phyloP scores from a whole-genome alignment of 2,888 invertebrate genomes.

The Dastarcus helophoroides region DNA sequence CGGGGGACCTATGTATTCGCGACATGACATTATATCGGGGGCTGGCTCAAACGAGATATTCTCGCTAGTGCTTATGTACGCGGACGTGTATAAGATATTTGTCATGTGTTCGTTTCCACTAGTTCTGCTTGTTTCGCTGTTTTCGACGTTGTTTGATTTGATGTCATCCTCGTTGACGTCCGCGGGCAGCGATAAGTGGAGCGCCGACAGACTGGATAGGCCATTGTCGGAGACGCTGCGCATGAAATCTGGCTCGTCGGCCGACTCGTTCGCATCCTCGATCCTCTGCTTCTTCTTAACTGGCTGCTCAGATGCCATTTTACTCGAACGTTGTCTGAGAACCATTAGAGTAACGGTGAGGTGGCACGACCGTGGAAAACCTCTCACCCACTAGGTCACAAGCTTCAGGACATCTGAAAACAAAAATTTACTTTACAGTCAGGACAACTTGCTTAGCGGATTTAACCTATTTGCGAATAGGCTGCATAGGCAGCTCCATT shows the following conservation, averaged over 20 bases:
- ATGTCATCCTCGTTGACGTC: conserved; percentile 31
- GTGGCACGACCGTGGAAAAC: too few relatives aligned
- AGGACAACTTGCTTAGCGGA: too few relatives aligned
- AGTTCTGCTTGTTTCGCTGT: conserved; percentile 13
- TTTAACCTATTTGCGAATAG: too few relatives aligned
- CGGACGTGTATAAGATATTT: conserved; percentile 12
- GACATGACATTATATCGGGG: conserved; percentile 26
- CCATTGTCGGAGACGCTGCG: conserved; percentile 39
- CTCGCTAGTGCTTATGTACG: conserved; percentile 13
- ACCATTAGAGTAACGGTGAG: conserved; percentile 16
- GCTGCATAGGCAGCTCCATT: too few relatives aligned
- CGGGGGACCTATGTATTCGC: too few relatives aligned
- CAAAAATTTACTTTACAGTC: conserved; percentile 1
- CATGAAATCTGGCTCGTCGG: conserved; percentile 46
- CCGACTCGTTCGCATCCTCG: conserved; percentile 44
- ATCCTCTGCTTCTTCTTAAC: conserved; percentile 74
- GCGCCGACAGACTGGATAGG: conserved; percentile 27
- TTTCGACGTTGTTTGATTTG: conserved; percentile 25
- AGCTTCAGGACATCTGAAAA: too few relatives aligned
- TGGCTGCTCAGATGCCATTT: conserved; percentile 71
- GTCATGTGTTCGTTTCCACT: conserved; percentile 15
- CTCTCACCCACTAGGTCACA: too few relatives aligned
- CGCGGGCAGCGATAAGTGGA: conserved; percentile 27
- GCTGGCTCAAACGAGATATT: conserved; percentile 24
- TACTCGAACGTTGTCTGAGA: conserved; percentile 19